Evolutionary conservation across 1,140 invertebrate species (phyloP).

Genomic region (Zophobas morio): DNA sequence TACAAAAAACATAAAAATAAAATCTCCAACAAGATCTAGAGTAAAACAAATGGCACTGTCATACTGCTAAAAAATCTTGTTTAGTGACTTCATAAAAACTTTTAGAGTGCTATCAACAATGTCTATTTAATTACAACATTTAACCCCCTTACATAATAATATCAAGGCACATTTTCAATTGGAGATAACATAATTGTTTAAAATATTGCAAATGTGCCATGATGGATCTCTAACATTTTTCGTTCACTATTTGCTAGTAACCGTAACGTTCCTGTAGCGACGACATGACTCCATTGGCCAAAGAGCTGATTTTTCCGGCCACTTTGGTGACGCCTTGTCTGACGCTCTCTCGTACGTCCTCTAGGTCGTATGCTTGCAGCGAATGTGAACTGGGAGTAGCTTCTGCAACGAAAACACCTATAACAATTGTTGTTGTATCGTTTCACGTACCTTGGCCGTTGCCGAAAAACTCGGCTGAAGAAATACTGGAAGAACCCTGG

Average conservation of each 20-base stretch:
- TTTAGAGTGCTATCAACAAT: slow-evolving; percentile 19
- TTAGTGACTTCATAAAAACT: slow-evolving; percentile 26
- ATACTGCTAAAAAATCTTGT: slow-evolving; percentile 33
- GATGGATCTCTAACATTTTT: slow-evolving; percentile 37
- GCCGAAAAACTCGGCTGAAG: slow-evolving; percentile 96
- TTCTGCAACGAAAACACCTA: slow-evolving; percentile 29
- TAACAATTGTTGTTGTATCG: slow-evolving; percentile 4
- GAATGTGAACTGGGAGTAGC: slow-evolving; percentile 1
- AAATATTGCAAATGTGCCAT: slow-evolving; percentile 52
- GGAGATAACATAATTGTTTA: slow-evolving; percentile 48
- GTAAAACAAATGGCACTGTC: slow-evolving; percentile 32
- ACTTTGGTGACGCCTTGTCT: slow-evolving; percentile 97
- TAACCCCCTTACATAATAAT: slow-evolving; percentile 35
- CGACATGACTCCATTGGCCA: slow-evolving; percentile 95
- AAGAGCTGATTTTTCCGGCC: slow-evolving; percentile 91
- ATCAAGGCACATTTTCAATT: slow-evolving; percentile 50
- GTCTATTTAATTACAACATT: slow-evolving; percentile 35
- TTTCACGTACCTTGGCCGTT: slow-evolving; percentile 67
- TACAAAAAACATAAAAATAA: slow-evolving; percentile 16
- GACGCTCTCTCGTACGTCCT: slow-evolving; percentile 97
- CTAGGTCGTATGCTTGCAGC: slow-evolving; percentile 80
- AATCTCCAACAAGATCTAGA: slow-evolving; percentile 25
- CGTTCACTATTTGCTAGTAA: slow-evolving; percentile 57
- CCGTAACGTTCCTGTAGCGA: slow-evolving; percentile 79
- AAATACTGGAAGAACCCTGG: slow-evolving; percentile 94